Evolutionary conservation across 2,113 vertebrate genomes (phyloP), one percentile per base, ranked within the genome.

Genomic region (Onychostruthus taczanowskii): DNA sequence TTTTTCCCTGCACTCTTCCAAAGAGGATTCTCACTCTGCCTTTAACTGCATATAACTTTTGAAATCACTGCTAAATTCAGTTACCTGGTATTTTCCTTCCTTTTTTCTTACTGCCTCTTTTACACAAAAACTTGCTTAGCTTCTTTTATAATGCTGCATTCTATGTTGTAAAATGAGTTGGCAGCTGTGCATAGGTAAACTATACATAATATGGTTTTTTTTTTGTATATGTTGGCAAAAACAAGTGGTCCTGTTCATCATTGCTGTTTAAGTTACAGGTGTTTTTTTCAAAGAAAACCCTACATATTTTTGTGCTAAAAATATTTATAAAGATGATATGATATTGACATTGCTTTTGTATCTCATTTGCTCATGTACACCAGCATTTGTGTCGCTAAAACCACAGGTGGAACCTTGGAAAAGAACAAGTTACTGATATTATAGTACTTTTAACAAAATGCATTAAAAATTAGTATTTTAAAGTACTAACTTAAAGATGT

Each of bases 1-100:
- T 56, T 74, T 69, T 13, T 0, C 1, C n/a, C 2, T 3, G 4
- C 16, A 11, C 1, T 59, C 22, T 76, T 72, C 47, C 33, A 23
- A 61, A 80, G 56, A 83, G 3, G 39, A 46, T 20, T 64, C 18
- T 81, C 12, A 18, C 28, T 61, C n/a, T 62, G 20, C 22, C 24
- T 91, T 56, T 66, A 62, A 19, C 22, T 46, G 31, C 27, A 7
- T 49, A 17, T 41, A n/a, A 20, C 30, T 91, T 80, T 53, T 41
- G 20, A 76, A 67, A 66, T 77, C 20, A 16, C 2, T 27, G 19
- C 15, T 84, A 41, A 30, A 62, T 70, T 63, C 55, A 43, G 23
- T 53, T 87, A n/a, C 26, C n/a, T 72, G 43, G 7, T 84, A 13
- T 43, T 78, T 80, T 66, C 6, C 31, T 89, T 41, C 23, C 19